phyloP scores from a whole-genome alignment of 2,113 vertebrate species.

The Arvicanthis niloticus region DNA sequence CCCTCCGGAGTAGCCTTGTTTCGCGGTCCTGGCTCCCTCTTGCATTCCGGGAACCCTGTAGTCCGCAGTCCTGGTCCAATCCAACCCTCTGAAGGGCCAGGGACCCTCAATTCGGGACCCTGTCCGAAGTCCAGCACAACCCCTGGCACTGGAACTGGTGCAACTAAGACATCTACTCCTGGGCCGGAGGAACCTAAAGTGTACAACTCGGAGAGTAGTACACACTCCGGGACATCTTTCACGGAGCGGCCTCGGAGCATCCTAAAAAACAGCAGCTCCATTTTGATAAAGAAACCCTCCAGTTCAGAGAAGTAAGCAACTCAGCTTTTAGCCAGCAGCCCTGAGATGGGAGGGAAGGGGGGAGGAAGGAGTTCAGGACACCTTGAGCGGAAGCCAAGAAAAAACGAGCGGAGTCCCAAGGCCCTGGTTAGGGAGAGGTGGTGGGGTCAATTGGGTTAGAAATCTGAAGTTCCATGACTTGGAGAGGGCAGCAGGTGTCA shows the following conservation, averaged over 20 bases:
- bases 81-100: neutral
- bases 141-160: conserved; percentile 17
- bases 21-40: neutral
- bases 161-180: neutral
- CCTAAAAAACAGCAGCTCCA: conserved; percentile 62
- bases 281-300: neutral
- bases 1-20: neutral
- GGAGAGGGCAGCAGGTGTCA: neutral
- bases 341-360: neutral
- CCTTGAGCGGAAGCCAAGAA: neutral
- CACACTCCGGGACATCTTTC: neutral
- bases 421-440: neutral
- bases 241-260: conserved; percentile 61
- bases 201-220: neutral
- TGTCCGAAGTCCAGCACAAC: neutral
- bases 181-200: neutral
- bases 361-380: neutral
- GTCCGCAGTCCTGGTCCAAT: neutral
- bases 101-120: neutral
- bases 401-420: neutral
- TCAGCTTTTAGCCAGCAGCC: neutral
- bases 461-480: neutral
- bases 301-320: conserved; percentile 52
- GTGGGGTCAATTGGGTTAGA: neutral
- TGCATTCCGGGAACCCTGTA: neutral